phyloP scores from a whole-genome alignment of 2,113 vertebrate species.

The Physeter macrocephalus region DNA sequence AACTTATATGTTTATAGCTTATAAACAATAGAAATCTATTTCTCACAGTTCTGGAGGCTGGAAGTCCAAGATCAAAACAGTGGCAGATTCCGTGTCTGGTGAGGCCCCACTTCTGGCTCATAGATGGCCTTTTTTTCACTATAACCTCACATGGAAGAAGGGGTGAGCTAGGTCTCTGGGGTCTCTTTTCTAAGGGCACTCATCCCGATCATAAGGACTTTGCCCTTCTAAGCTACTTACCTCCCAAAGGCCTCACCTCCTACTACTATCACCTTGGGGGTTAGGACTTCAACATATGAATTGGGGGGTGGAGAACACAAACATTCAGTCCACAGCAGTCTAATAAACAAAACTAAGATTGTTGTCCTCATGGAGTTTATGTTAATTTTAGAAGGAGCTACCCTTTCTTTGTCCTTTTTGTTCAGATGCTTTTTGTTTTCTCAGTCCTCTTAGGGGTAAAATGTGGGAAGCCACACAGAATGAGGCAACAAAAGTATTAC shows the following conservation, averaged over 20 bases:
- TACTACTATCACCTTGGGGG: background rate
- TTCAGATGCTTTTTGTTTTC: background rate
- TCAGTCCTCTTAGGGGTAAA: background rate
- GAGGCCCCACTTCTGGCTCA: background rate
- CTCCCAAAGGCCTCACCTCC: background rate
- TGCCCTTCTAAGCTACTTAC: background rate
- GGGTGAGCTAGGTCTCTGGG: too few relatives aligned
- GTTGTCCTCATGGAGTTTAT: background rate
- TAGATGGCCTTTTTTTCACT: background rate
- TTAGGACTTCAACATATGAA: background rate
- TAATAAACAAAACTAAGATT: background rate
- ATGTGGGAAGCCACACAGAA: background rate
- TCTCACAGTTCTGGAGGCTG: background rate
- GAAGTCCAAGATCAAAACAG: background rate
- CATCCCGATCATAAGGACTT: background rate
- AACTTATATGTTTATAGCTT: background rate
- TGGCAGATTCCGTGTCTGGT: background rate
- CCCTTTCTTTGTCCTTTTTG: background rate
- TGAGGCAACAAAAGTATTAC: background rate
- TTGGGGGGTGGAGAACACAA: background rate
- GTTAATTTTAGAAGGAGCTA: background rate
- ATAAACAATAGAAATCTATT: background rate
- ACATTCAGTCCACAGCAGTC: background rate
- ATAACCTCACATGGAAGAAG: background rate
- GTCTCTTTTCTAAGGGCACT: background rate